Conservation (phyloP, 2,888 invertebrate species). For the Omphaloscelis lunosa region DNA sequence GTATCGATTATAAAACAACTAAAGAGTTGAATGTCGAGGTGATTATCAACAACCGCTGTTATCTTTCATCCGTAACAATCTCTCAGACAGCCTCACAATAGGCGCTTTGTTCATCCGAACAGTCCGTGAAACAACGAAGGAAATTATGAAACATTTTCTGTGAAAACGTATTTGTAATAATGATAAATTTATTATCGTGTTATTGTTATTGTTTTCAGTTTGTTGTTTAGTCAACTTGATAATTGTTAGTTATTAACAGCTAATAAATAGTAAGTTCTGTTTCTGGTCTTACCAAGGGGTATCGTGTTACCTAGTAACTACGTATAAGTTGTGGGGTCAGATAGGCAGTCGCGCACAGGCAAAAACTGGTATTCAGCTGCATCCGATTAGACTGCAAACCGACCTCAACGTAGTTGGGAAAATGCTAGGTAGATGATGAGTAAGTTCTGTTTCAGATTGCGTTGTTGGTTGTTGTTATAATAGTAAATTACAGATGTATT, state of each 20-base stretch:
- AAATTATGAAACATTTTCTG: slow-evolving; percentile 20
- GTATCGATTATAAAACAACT: neutral
- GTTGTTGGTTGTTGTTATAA: too few species aligned
- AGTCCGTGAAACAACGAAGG: neutral
- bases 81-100: slow-evolving; percentile 24
- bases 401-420: too few species aligned
- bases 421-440: too few species aligned
- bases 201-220: slow-evolving; percentile 4
- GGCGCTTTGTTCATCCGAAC: neutral
- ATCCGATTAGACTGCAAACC: too few species aligned
- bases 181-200: neutral
- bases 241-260: neutral
- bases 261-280: neutral
- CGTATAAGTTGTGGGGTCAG: too few species aligned
- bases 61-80: slow-evolving; percentile 14
- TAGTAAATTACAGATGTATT: neutral
- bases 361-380: too few species aligned
- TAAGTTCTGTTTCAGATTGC: neutral
- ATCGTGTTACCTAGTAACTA: too few species aligned
- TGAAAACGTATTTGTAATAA: neutral
- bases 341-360: too few species aligned
- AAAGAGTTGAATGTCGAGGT: slow-evolving; percentile 1
- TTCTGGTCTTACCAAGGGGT: too few species aligned
- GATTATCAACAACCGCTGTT: neutral
- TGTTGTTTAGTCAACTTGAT: neutral